Conservation (phyloP, 2,888 invertebrate species). For the Lochmaea capreae region DNA sequence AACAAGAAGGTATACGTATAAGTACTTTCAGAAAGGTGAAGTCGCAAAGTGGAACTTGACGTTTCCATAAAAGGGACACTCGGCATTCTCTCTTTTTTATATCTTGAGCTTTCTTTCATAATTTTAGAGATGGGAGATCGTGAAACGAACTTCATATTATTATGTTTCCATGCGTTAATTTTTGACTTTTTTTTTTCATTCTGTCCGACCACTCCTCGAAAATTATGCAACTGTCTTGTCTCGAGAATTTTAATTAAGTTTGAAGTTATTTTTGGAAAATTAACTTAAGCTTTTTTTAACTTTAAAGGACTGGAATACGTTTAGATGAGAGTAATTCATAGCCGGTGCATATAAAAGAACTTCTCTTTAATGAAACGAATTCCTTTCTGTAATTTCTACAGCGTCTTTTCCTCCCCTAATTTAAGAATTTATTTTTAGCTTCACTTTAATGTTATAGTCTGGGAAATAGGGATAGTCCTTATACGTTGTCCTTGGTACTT, state of each 20-base stretch:
- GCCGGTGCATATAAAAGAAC: no score
- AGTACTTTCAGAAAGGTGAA: conserved; percentile 51
- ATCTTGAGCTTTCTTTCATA: conserved; percentile 17
- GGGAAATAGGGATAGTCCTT: no score
- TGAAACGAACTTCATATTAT: conserved; percentile 15
- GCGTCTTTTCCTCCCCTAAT: not conserved
- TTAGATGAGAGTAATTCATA: not conserved
- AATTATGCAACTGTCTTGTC: conserved; percentile 4
- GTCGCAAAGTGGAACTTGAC: conserved; percentile 49
- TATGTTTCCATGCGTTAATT: conserved; percentile 31
- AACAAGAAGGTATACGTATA: conserved; percentile 35
- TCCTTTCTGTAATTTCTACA: no score
- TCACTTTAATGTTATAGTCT: no score
- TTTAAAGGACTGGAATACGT: not conserved
- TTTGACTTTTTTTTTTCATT: conserved; percentile 5
- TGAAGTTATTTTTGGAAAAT: not conserved
- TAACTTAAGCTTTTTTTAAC: not conserved
- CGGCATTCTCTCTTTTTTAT: conserved; percentile 31
- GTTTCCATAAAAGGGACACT: conserved; percentile 48
- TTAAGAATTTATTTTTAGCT: not conserved
- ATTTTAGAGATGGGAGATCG: conserved; percentile 25
- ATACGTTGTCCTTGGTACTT: no score
- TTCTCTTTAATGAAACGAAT: not conserved
- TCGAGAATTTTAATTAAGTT: conserved; percentile 1
- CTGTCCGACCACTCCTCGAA: not conserved